Conservation (phyloP, 2,113 vertebrate genomes). For the Gymnogyps californianus region DNA sequence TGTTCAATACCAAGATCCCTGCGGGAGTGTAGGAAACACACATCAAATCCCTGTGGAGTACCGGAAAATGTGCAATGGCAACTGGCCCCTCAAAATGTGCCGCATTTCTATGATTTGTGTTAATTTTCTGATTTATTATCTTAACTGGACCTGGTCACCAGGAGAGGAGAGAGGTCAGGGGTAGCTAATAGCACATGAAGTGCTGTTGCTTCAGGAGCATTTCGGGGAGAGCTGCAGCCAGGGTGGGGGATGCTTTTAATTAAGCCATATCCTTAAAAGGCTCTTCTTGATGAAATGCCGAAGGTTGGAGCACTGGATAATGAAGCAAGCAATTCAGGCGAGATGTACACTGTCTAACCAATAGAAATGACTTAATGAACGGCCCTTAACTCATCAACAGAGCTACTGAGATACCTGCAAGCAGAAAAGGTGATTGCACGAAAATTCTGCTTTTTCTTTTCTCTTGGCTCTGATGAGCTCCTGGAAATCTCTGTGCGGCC, state of each 20-base stretch:
- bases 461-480: background rate
- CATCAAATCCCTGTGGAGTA: background rate
- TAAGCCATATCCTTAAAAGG: background rate
- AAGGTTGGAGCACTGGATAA: background rate
- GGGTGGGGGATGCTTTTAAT: background rate
- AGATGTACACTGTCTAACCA: background rate
- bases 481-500: background rate
- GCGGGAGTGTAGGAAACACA: background rate
- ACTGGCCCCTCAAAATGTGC: background rate
- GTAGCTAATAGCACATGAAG: background rate
- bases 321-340: background rate
- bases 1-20: background rate
- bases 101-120: background rate
- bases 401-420: background rate
- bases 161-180: background rate
- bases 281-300: slow-evolving; percentile 4
- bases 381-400: background rate
- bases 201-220: background rate
- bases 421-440: background rate
- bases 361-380: background rate
- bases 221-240: background rate
- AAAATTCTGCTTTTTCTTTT: background rate
- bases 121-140: background rate
- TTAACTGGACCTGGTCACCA: background rate
- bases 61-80: background rate